phyloP scores from a whole-genome alignment of 2,797 vertebrate species.

The Euthynnus affinis region DNA sequence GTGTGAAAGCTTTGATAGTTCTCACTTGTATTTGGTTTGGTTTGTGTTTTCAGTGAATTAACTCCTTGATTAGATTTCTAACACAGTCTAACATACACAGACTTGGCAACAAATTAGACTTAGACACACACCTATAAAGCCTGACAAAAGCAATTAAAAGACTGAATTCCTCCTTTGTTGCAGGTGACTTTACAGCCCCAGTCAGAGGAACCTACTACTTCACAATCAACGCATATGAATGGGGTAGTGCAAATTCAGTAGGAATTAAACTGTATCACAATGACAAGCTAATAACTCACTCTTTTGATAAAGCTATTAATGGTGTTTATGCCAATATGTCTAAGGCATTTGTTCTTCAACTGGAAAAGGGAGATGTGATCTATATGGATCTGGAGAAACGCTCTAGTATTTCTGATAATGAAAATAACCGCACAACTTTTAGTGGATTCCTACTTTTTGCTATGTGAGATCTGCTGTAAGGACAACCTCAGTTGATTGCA shows the following conservation, averaged over 20 bases:
- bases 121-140: no score
- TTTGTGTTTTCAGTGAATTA: no score
- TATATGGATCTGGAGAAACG: neutral
- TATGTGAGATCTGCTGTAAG: neutral
- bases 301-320: fast-evolving
- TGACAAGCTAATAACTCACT: fast-evolving
- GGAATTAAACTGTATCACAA: conserved; percentile 23
- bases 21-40: no score
- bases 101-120: no score
- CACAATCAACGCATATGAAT: neutral
- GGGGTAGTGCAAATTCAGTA: fast-evolving
- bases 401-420: neutral
- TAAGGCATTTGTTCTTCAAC: conserved; percentile 32
- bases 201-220: conserved; percentile 40
- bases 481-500: no score
- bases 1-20: no score
- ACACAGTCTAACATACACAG: no score
- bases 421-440: conserved; percentile 21
- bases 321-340: fast-evolving
- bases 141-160: no score
- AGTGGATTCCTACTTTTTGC: conserved; percentile 46
- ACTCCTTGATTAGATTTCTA: no score
- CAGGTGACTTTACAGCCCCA: conserved; percentile 50
- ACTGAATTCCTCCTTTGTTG: neutral
- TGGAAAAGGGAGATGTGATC: conserved; percentile 36